Evolutionary conservation across 2,113 vertebrate genomes (phyloP).

Genomic region (Cercopithecus mona): DNA sequence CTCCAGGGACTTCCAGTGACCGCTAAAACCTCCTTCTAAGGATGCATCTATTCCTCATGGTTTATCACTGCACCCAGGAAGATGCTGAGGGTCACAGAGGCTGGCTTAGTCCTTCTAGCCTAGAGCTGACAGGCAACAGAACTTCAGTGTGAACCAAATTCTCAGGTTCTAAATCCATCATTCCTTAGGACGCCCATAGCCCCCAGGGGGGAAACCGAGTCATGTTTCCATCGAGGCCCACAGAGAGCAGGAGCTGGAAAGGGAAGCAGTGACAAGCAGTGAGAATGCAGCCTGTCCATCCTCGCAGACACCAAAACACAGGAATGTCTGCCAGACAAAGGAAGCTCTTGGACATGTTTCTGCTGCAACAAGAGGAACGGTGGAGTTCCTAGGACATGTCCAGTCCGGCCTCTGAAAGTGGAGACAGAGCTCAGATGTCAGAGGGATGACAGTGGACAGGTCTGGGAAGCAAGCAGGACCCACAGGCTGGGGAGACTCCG

Average conservation of each 20-base stretch:
- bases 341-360: rapidly evolving
- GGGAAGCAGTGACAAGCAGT: background rate
- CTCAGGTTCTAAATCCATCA: background rate
- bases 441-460: background rate
- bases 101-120: background rate
- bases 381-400: rapidly evolving
- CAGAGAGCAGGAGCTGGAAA: background rate
- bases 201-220: background rate
- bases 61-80: rapidly evolving
- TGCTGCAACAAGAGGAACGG: rapidly evolving
- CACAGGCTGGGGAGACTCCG: background rate
- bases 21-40: too few species aligned
- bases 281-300: background rate
- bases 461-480: background rate
- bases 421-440: background rate
- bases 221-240: rapidly evolving
- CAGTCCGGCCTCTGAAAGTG: background rate
- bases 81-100: background rate
- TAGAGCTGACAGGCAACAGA: rapidly evolving
- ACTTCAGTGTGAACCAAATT: too few species aligned
- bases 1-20: background rate
- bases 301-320: rapidly evolving
- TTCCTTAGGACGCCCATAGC: background rate
- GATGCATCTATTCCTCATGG: rapidly evolving
- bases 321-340: rapidly evolving